These are phyloP conservation scores for Sebastes fasciatus DNA, from an alignment of 2,113 vertebrate genomes.

Conservation along the genomic window DNA sequence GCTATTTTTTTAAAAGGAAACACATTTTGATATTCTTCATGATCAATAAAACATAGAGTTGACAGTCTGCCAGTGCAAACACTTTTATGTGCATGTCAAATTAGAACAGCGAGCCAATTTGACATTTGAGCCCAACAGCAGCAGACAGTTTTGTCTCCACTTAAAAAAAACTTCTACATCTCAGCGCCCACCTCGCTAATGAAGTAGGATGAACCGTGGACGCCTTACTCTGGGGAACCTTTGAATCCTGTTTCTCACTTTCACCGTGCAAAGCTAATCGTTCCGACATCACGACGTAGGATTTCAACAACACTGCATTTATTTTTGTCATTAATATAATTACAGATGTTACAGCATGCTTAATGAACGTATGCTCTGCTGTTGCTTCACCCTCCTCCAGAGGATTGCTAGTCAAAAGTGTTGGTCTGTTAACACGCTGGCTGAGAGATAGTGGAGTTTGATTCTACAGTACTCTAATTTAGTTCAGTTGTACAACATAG, in stretches of 20 bases:
- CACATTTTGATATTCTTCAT: slow-evolving; percentile 20
- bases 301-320: background rate
- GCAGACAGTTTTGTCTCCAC: slow-evolving; percentile 41
- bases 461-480: slow-evolving; percentile 3
- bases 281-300: slow-evolving; percentile 3
- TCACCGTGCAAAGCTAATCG: slow-evolving; percentile 10
- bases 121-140: slow-evolving; percentile 48
- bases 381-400: slow-evolving; percentile 18
- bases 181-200: slow-evolving; percentile 43
- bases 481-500: slow-evolving; percentile 5
- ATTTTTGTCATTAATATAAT: slow-evolving; percentile 32
- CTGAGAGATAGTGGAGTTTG: background rate
- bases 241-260: slow-evolving; percentile 26
- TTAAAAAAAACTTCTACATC: slow-evolving; percentile 40
- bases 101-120: slow-evolving; percentile 33
- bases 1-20: slow-evolving; percentile 12
- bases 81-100: slow-evolving; percentile 49
- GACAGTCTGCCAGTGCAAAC: slow-evolving; percentile 49
- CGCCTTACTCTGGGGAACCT: slow-evolving; percentile 16
- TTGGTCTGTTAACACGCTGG: background rate
- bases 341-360: slow-evolving; percentile 17
- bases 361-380: background rate
- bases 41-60: slow-evolving; percentile 47
- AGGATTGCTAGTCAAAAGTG: background rate
- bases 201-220: slow-evolving; percentile 38